Evolutionary conservation across 2,797 vertebrate species (phyloP).

Genomic region (Meda fulgida): DNA sequence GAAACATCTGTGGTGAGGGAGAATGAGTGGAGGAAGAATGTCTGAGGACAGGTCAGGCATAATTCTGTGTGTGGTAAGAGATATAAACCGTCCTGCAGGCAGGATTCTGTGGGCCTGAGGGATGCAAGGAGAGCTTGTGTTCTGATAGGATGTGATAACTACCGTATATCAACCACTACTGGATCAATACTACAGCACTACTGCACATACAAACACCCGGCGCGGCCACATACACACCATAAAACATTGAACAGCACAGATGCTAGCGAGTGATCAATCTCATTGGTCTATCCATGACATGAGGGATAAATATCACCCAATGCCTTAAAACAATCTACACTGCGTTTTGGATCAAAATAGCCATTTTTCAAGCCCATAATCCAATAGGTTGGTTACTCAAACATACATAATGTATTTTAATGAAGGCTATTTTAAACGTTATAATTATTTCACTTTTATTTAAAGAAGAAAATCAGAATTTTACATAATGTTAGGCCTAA

Average conservation of each 20-base stretch:
- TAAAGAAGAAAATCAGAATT: background rate
- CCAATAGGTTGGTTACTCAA: background rate
- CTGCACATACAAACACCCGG: conserved; percentile 44
- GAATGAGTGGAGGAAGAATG: conserved; percentile 32
- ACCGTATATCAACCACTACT: conserved; percentile 53
- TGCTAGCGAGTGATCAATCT: conserved; percentile 26
- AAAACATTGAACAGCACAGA: conserved; percentile 40
- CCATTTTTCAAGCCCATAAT: background rate
- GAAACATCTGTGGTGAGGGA: conserved; percentile 36
- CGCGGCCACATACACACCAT: conserved; percentile 3
- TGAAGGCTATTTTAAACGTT: background rate
- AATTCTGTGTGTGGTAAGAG: conserved; percentile 46
- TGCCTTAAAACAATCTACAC: conserved; percentile 5
- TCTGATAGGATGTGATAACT: conserved; percentile 61
- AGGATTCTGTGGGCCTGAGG: conserved; percentile 40
- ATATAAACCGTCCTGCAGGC: conserved; percentile 42
- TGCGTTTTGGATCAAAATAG: background rate
- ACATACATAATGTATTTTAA: background rate
- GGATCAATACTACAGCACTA: conserved; percentile 54
- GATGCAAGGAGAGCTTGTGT: conserved; percentile 45
- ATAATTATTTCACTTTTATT: background rate
- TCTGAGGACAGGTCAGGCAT: conserved; percentile 38
- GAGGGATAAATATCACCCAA: conserved; percentile 20
- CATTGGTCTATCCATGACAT: background rate
- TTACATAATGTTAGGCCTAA: background rate